Conservation (phyloP, 2,888 invertebrate genomes). For the Plagodis dolabraria region DNA sequence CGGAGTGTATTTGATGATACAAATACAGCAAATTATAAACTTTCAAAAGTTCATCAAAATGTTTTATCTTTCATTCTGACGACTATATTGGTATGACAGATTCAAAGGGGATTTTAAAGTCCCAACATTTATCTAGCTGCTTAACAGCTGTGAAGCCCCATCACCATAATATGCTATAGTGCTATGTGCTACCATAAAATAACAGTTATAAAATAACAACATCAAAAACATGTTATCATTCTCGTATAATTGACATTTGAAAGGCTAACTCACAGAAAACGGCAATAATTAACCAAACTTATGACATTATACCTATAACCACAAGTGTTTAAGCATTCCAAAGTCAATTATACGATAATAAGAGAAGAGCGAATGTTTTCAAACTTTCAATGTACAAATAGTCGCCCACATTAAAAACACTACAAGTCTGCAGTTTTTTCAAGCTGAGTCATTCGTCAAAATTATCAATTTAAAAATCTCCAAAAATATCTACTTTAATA, state of each 20-base stretch:
- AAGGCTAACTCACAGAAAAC: neutral
- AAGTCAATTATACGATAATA: slow-evolving; percentile 43
- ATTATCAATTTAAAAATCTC: neutral
- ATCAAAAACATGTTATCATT: slow-evolving; percentile 38
- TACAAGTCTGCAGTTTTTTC: slow-evolving; percentile 35
- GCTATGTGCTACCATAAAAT: slow-evolving; percentile 67
- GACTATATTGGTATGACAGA: slow-evolving; percentile 6
- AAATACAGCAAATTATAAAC: neutral
- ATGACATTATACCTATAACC: no score
- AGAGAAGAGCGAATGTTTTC: slow-evolving; percentile 28
- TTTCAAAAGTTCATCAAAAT: neutral
- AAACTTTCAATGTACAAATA: slow-evolving; percentile 41
- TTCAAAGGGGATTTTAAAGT: neutral
- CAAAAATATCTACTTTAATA: neutral
- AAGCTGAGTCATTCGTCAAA: slow-evolving; percentile 32
- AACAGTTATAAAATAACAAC: slow-evolving; percentile 58
- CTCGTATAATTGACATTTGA: slow-evolving; percentile 16
- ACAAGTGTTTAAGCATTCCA: slow-evolving; percentile 2
- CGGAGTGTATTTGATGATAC: slow-evolving; percentile 3
- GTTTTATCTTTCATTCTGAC: neutral
- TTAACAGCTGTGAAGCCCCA: slow-evolving; percentile 57
- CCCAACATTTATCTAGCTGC: slow-evolving; percentile 16
- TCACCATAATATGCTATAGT: slow-evolving; percentile 67
- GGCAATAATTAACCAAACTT: no score
- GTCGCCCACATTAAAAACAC: slow-evolving; percentile 31